Evolutionary conservation across 2,113 vertebrate species (phyloP).

Genomic region (Mugil cephalus): DNA sequence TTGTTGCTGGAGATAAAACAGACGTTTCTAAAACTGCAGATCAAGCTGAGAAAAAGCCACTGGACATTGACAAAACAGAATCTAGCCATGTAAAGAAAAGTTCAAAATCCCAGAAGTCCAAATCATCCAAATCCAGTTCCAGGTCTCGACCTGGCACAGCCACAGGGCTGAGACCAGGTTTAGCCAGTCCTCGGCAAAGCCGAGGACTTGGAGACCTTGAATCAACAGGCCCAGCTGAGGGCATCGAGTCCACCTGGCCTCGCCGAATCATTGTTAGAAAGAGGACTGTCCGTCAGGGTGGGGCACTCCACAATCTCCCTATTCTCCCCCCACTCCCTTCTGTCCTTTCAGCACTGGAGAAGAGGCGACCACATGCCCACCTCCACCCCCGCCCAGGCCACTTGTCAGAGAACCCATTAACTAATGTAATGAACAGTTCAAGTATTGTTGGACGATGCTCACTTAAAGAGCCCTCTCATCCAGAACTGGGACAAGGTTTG

Average conservation of each 20-base stretch:
- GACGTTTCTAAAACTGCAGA: constrained; percentile 20
- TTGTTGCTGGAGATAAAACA: background rate
- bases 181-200: constrained; percentile 58
- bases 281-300: constrained; percentile 85
- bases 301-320: constrained; percentile 84
- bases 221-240: constrained; percentile 62
- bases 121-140: constrained; percentile 74
- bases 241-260: constrained; percentile 85
- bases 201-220: constrained; percentile 58
- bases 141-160: constrained; percentile 76
- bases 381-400: constrained; percentile 69
- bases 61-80: constrained; percentile 24
- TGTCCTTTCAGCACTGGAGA: constrained; percentile 78
- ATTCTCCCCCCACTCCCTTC: constrained; percentile 85
- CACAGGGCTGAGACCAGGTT: constrained; percentile 67
- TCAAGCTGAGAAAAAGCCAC: constrained; percentile 32
- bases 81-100: constrained; percentile 41
- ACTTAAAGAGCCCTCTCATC: constrained; percentile 75
- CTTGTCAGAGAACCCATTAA: constrained; percentile 74
- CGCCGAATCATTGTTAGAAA: constrained; percentile 82
- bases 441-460: constrained; percentile 75
- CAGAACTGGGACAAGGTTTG: constrained; percentile 55
- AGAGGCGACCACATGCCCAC: constrained; percentile 68
- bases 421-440: constrained; percentile 50
- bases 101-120: constrained; percentile 68